phyloP scores from a whole-genome alignment of 2,797 vertebrate species.

The Enteromius thamalakanensis region DNA sequence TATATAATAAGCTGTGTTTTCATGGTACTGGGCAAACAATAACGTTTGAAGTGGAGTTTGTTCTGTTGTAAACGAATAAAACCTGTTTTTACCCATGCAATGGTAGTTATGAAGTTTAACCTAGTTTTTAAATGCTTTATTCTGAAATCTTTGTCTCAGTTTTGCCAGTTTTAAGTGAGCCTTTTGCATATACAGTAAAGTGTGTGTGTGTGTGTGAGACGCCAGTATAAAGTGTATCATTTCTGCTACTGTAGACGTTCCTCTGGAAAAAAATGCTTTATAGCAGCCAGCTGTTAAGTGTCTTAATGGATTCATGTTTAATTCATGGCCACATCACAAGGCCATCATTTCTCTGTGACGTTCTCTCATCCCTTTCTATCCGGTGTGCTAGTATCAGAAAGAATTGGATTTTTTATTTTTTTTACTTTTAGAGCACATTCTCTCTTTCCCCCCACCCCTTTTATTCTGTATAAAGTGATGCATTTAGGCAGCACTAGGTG shows the following conservation, averaged over 20 bases:
- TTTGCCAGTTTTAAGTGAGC: background rate
- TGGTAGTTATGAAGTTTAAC: slow-evolving; percentile 12
- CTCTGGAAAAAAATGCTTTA: slow-evolving; percentile 47
- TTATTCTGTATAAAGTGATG: slow-evolving; percentile 26
- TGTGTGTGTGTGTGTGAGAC: background rate
- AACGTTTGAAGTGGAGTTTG: slow-evolving; percentile 2
- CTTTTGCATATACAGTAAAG: background rate
- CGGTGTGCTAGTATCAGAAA: background rate
- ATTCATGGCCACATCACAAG: slow-evolving; percentile 65
- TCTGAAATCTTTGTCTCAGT: background rate
- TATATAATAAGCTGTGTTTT: slow-evolving; percentile 11
- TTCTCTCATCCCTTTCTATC: slow-evolving; percentile 7
- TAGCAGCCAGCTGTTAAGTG: slow-evolving; percentile 69
- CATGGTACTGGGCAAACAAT: slow-evolving; percentile 18
- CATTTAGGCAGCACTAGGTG: slow-evolving; percentile 59
- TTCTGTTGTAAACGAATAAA: slow-evolving; percentile 14
- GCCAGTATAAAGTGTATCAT: slow-evolving; percentile 41
- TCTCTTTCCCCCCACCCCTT: slow-evolving; percentile 38
- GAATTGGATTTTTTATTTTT: background rate
- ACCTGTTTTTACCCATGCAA: slow-evolving; percentile 2
- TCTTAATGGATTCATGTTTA: slow-evolving; percentile 72
- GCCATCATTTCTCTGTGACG: background rate
- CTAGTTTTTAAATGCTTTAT: background rate
- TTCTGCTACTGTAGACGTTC: slow-evolving; percentile 53
- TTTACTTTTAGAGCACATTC: background rate